These are phyloP conservation scores for Platynereis dumerilii DNA, from an alignment of 2,888 invertebrate genomes.

Conservation along the genomic window DNA sequence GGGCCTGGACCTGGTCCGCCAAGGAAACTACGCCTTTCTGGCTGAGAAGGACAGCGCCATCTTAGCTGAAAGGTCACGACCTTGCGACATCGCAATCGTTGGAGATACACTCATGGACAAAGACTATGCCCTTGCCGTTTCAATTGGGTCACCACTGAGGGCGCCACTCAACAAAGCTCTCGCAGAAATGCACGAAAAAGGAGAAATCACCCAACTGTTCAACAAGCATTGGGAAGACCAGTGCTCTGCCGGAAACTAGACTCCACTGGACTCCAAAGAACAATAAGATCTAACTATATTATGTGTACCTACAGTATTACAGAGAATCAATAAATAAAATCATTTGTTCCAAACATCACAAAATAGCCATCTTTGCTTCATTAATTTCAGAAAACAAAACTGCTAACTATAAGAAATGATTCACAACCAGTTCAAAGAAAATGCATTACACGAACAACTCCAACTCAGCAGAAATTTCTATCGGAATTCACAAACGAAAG, in stretches of 20 bases:
- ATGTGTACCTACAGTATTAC: no score
- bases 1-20: neutral
- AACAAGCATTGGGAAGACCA: neutral
- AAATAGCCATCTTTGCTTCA: no score
- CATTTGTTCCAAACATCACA: no score
- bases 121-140: neutral
- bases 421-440: no score
- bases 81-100: conserved; percentile 5
- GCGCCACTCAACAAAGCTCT: neutral
- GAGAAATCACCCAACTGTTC: neutral
- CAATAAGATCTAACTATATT: no score
- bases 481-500: no score
- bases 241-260: neutral
- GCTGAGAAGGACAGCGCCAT: neutral
- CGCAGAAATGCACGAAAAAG: neutral
- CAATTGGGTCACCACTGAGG: neutral
- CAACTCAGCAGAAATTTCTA: no score
- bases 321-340: no score
- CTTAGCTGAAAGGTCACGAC: neutral
- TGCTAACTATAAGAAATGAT: no score
- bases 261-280: no score
- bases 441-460: no score
- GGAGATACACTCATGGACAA: neutral
- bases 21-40: neutral
- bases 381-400: no score